Evolutionary conservation across 2,888 invertebrate genomes (phyloP), one percentile per base, ranked within the genome.

Genomic region (Camptogramma bilineatum): DNA sequence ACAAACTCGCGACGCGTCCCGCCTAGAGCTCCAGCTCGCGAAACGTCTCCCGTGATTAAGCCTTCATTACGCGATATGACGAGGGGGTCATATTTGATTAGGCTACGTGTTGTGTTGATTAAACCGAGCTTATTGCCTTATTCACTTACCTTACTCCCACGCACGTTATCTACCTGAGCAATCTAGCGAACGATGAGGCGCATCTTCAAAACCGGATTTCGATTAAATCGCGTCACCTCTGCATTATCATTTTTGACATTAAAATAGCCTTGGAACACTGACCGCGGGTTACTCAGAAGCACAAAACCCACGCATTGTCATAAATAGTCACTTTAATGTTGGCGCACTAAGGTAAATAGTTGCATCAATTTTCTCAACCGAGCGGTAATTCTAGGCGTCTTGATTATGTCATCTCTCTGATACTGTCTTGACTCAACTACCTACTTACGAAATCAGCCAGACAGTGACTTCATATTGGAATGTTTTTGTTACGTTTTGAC

Each of bases 61-160:
- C 85, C 88, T 91, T 91, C 90, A 90, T 91, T 91, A 91, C 89
- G 80, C 85, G 84, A 88, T 90, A 90, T 90, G 88, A 88, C 88
- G 86, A 87, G 87, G 85, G 91, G 87, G 86, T 90, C 88, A 91
- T 92, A 91, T 93, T 92, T 91, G 91, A 91, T 91, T 91, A 93
- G 87, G 86, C 85, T 86, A 88, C 86, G 86, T 86, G 90, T 90
- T 89, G 87, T 90, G 90, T 91, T 90, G 88, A 91, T 92, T 91
- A 91, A 91, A 91, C 86, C 83, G 82, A 91, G 87, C 88, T 90
- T 90, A 91, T 91, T 91, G 89, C 88, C 85, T 87, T 89, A 90
- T 87, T 88, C 87, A 85, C 84, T 89, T 85, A 81, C 77, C 78
- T 79, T 17, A 5, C 84, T 77, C 82, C 83, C 81, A 83, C 84